A percentile compares a stretch with the other conserved stretches of the same genome.
These are phyloP conservation scores for Aegithalos caudatus DNA, from an alignment of 2,113 vertebrate genomes.

Conservation along the genomic window DNA sequence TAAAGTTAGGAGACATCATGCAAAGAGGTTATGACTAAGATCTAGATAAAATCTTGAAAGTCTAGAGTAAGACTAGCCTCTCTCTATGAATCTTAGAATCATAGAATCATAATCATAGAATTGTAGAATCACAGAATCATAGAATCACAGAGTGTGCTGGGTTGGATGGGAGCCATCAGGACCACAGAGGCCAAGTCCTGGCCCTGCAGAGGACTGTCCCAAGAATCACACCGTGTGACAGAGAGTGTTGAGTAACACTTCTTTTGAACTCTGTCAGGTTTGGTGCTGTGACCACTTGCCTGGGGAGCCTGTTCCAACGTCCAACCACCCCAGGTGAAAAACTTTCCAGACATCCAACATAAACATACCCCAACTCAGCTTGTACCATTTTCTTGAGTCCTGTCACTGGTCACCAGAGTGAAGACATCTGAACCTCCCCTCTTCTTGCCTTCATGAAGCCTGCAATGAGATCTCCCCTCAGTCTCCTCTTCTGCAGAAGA, in stretches of 20 bases:
- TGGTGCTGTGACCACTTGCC: not conserved
- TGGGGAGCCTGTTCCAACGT: not conserved
- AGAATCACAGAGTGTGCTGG: not conserved
- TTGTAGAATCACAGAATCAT: not conserved
- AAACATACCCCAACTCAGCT: not conserved
- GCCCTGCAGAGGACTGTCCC: not conserved
- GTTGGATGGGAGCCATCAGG: not conserved
- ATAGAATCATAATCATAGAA: not conserved
- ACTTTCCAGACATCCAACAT: not conserved
- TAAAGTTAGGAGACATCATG: not conserved
- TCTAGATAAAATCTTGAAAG: not conserved
- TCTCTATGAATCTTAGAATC: not conserved
- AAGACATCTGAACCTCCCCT: not conserved
- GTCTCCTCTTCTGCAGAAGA: not conserved
- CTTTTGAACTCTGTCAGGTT: not conserved
- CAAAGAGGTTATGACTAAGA: not conserved
- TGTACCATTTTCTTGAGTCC: not conserved
- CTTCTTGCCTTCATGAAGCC: not conserved
- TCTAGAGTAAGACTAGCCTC: not conserved
- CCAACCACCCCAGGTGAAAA: not conserved
- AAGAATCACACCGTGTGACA: not conserved
- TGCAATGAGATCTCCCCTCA: not conserved
- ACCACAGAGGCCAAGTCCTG: not conserved
- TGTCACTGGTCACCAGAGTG: not conserved
- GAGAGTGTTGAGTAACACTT: not conserved